Conservation (phyloP, 2,113 vertebrate species). For the Vidua macroura region DNA sequence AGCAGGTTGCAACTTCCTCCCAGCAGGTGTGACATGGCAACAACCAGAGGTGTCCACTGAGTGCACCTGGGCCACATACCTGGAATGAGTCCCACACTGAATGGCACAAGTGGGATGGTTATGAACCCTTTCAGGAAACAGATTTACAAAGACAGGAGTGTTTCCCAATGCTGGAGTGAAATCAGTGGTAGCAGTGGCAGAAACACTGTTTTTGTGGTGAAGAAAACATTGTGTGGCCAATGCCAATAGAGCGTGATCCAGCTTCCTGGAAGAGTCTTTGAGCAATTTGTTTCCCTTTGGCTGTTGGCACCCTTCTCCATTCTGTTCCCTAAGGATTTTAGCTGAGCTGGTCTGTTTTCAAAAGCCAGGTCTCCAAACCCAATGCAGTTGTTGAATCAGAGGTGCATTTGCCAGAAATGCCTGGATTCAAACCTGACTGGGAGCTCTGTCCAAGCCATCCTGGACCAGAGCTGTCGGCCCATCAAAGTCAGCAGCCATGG, state of each 20-base stretch:
- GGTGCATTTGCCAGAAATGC: background rate
- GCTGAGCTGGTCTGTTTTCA: background rate
- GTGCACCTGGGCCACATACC: background rate
- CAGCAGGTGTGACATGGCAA: background rate
- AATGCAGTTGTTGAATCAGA: background rate
- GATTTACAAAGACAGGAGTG: background rate
- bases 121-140: background rate
- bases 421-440: background rate
- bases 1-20: background rate
- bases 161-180: background rate
- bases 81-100: background rate
- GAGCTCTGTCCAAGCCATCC: background rate
- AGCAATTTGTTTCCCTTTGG: background rate
- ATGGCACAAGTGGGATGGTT: background rate
- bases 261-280: background rate
- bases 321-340: background rate
- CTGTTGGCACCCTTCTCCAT: background rate
- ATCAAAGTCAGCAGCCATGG: background rate
- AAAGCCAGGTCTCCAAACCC: background rate
- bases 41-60: background rate
- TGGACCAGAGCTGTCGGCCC: background rate
- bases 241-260: background rate
- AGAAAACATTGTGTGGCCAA: background rate
- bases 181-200: background rate
- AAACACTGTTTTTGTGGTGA: background rate